Evolutionary conservation across 2,888 invertebrate species (phyloP).

Genomic region (Himalopsyche kuldschensis): DNA sequence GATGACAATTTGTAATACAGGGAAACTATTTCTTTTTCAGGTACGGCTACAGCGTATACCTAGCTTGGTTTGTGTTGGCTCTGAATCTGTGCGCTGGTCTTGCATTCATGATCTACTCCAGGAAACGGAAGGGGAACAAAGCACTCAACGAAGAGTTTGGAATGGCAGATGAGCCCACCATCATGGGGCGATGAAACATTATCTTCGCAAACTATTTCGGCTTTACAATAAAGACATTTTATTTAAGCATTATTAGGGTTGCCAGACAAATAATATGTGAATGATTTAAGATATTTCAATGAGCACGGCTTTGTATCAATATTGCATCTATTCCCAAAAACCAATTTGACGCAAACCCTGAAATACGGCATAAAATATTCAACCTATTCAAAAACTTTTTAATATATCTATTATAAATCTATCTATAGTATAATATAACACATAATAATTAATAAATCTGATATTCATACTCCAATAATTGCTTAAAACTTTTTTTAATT

Average conservation of each 20-base stretch:
- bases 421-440: too few relatives aligned
- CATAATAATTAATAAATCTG: too few relatives aligned
- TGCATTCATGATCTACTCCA: slow-evolving; percentile 78
- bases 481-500: too few relatives aligned
- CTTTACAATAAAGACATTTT: slow-evolving; percentile 3
- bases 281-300: not conserved
- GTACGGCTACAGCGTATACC: slow-evolving; percentile 72
- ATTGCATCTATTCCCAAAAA: too few relatives aligned
- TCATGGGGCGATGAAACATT: slow-evolving; percentile 67
- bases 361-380: too few relatives aligned
- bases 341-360: too few relatives aligned
- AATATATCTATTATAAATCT: too few relatives aligned
- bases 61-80: slow-evolving; percentile 78
- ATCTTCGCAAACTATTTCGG: not conserved
- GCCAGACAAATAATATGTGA: not conserved
- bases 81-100: slow-evolving; percentile 69
- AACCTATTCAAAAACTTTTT: too few relatives aligned
- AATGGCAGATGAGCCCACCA: slow-evolving; percentile 83
- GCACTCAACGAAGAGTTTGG: slow-evolving; percentile 81
- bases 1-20: not conserved
- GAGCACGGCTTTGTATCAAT: too few relatives aligned
- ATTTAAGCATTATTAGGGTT: not conserved
- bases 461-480: too few relatives aligned
- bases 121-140: slow-evolving; percentile 82
- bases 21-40: slow-evolving; percentile 42